Evolutionary conservation across 2,113 vertebrate species (phyloP).

Genomic region (Amphiprion ocellaris): DNA sequence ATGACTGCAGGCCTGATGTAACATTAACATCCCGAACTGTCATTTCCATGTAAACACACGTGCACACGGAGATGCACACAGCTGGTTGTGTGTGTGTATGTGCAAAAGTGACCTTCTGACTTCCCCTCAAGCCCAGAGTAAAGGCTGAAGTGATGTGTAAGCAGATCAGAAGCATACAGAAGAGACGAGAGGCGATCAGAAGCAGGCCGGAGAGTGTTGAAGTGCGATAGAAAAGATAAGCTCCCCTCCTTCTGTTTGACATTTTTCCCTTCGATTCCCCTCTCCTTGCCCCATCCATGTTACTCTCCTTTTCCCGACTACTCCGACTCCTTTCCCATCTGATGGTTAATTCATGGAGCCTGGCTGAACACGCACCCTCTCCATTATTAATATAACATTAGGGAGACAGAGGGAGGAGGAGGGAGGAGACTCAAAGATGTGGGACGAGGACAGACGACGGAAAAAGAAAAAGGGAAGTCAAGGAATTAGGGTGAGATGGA

Average conservation of each 20-base stretch:
- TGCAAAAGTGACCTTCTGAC: conserved; percentile 58
- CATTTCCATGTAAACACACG: conserved; percentile 61
- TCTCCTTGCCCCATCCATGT: conserved; percentile 7
- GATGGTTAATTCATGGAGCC: conserved; percentile 86
- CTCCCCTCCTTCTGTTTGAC: conserved; percentile 2
- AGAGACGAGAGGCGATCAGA: conserved; percentile 19
- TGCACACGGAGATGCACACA: conserved; percentile 35
- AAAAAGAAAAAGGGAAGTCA: background rate
- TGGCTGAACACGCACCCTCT: conserved; percentile 82
- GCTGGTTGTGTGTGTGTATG: conserved; percentile 33
- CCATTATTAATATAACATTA: conserved; percentile 87
- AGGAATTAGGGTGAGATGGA: conserved; percentile 8
- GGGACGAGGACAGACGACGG: conserved; percentile 18
- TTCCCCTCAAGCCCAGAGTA: conserved; percentile 49
- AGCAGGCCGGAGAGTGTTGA: conserved; percentile 38
- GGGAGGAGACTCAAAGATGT: conserved; percentile 22
- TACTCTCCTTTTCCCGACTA: conserved; percentile 48
- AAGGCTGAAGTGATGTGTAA: conserved; percentile 71
- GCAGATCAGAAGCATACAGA: conserved; percentile 53
- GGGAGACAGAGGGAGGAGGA: conserved; percentile 63
- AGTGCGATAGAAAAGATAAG: conserved; percentile 46
- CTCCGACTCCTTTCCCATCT: conserved; percentile 68
- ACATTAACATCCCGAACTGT: conserved; percentile 62
- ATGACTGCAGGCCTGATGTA: conserved; percentile 55
- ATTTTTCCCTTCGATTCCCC: background rate